Evolutionary conservation across 30 jellyfish, hydroid and myxozoan species (phyloP), one percentile per base, ranked within the genome.

Genomic region (Aurelia sp.): DNA sequence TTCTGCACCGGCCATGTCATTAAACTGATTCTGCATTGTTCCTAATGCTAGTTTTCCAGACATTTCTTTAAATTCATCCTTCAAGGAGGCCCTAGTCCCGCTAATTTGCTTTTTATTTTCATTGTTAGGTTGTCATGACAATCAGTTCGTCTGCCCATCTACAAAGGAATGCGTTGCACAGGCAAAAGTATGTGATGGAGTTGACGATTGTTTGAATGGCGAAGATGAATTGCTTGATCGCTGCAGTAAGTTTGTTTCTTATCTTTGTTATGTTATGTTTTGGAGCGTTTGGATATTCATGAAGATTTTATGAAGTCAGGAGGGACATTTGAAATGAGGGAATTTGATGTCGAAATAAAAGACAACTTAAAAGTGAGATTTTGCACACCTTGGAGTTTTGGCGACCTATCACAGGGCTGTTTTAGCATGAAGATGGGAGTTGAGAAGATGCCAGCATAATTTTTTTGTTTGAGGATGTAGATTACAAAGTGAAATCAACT

Each of bases 171-270:
- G 96, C 72, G 50, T 87, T 10, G 58, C 82, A 6, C 60, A 20
- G 18, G 2, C 87, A 8, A 84, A 78, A 72, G 71, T 87, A 22
- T 87, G 96, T 41, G 90, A 87, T 66, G 91, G 91, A 3, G 22
- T 33, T 58, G 69, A 19, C 31, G 96, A 87, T 44, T 87, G 96
- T 61, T 91, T 91, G 11, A 18, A 66, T 20, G 79, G 65, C 19
- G 91, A 79, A 47, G 96, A 87, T 47, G 96, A 86, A 62, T 47
- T 37, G 5, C 66, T 74, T 20, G 53, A 51, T 13, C 77, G 77
- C n/a, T 86, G 95, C 80, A 76, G 95, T 86, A 58, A 75, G 95
- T 84, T 63, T 19, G n/a, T 52, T 52, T 58, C 18, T 75, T 64
- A 65, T 44, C 55, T 44, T 44, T 13, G 16, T 44, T 4, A 44